Evolutionary conservation across 2,888 invertebrate species (phyloP), one percentile per base, ranked within the genome.

Genomic region (Eilema griseolum): DNA sequence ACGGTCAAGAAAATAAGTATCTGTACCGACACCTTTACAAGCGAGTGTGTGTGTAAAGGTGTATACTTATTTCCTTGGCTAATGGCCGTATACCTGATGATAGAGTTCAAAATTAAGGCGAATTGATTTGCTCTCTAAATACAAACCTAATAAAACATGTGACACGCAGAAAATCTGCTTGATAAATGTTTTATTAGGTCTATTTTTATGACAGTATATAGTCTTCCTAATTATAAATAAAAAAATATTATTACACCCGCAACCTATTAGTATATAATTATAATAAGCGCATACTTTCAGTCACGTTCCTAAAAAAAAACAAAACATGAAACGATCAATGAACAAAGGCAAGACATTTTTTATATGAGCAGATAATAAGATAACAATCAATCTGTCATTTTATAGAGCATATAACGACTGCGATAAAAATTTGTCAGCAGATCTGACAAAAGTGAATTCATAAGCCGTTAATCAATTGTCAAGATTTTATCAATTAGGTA

Each of bases 341-440:
- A 61, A 80, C 73, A 78, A 80, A 73, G 69, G 56, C 63, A 69
- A 61, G 26, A 28, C 61, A 37, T 66, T 73, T 82, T 70, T 68
- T 46, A 72, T 71, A 61, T 70, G 56, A 77, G 56, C 68, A 75
- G 61, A 79, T 78, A 71, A 46, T 61, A 64, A 70, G 79, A 79
- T 75, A 76, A 76, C 26, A 72, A 83, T 85, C 83, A 67, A 61
- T 69, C 64, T 76, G 79, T 80, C 79, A 78, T 74, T 74, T 76
- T 70, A 79, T 69, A 75, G 71, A 75, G 72, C 71, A 76, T 77
- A 69, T 70, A 77, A 75, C 74, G 71, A 75, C 63, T 71, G 74
- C 75, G 72, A 79, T 71, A 78, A 74, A n/a, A 76, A 83, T 77
- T 79, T 84, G 86, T 85, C 86, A 85, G 83, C 84, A 71, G 66